Evolutionary conservation across 2,888 invertebrate species (phyloP).

Genomic region (Agriopis marginaria): DNA sequence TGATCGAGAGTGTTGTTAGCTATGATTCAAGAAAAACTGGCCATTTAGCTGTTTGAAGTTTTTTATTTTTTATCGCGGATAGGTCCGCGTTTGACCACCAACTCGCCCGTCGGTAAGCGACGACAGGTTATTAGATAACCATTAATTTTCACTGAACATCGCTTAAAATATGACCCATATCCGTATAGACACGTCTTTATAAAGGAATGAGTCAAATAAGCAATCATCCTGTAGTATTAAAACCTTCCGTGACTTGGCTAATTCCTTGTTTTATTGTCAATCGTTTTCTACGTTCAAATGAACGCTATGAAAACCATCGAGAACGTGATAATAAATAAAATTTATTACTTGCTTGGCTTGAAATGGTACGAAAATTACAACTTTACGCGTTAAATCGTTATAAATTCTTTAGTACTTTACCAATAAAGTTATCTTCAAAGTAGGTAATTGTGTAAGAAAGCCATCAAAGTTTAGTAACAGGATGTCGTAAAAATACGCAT

Average conservation of each 20-base stretch:
- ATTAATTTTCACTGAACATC: too few species aligned
- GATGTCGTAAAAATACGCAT: conserved; percentile 21
- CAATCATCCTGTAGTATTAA: too few species aligned
- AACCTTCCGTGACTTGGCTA: background rate
- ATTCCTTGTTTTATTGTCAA: background rate
- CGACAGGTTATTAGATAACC: too few species aligned
- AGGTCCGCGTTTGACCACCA: too few species aligned
- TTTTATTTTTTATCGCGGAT: too few species aligned
- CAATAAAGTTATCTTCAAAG: conserved; percentile 16
- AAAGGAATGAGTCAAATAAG: too few species aligned
- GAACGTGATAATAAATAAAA: background rate
- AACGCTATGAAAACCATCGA: background rate
- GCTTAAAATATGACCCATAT: too few species aligned
- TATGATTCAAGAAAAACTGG: too few species aligned
- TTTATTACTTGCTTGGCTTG: background rate
- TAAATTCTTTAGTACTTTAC: background rate
- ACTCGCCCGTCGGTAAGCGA: too few species aligned
- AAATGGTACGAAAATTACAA: background rate
- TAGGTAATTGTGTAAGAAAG: conserved; percentile 17
- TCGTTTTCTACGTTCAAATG: background rate
- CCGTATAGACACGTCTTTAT: too few species aligned
- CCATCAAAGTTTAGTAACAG: conserved; percentile 23
- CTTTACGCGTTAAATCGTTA: background rate
- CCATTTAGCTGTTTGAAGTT: too few species aligned
- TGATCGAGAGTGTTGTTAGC: too few species aligned